These are phyloP conservation scores for Passer montanus DNA, from an alignment of 2,113 vertebrate genomes.

Conservation along the genomic window DNA sequence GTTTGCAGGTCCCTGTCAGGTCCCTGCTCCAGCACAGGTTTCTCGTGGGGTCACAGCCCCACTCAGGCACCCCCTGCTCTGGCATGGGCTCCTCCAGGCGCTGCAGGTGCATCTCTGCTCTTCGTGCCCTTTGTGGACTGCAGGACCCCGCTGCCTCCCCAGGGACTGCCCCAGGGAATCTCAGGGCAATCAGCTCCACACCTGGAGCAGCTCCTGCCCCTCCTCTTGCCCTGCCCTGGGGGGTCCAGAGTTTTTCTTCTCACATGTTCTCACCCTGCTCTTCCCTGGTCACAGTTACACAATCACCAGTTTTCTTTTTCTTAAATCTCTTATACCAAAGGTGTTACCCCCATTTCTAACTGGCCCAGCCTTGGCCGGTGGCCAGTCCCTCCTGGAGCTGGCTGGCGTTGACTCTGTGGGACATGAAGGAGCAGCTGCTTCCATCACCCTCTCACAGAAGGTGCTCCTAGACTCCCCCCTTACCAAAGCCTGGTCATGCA, in stretches of 20 bases:
- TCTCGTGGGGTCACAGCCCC: neutral
- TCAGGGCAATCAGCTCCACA: neutral
- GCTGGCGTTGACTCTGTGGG: neutral
- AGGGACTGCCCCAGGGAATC: neutral
- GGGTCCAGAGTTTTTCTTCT: neutral
- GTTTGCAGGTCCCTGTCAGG: neutral
- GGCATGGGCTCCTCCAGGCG: neutral
- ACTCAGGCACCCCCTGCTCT: neutral
- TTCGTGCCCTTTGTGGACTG: neutral
- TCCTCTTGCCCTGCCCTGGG: neutral
- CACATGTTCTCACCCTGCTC: neutral
- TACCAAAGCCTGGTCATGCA: neutral
- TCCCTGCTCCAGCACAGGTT: neutral
- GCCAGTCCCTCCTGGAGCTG: neutral
- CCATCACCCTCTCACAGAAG: neutral
- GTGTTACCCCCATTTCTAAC: neutral
- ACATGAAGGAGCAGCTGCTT: neutral
- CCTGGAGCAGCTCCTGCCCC: neutral
- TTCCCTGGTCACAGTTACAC: neutral
- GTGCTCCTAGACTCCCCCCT: too few species aligned
- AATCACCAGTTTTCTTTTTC: fast-evolving
- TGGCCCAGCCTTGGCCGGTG: neutral
- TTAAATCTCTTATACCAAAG: neutral
- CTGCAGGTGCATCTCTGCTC: neutral
- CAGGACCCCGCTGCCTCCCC: neutral